Percentiles rank a stretch among this genome's conserved stretches.
Conservation (phyloP, 2,888 invertebrate species). For the Microctonus brassicae region DNA sequence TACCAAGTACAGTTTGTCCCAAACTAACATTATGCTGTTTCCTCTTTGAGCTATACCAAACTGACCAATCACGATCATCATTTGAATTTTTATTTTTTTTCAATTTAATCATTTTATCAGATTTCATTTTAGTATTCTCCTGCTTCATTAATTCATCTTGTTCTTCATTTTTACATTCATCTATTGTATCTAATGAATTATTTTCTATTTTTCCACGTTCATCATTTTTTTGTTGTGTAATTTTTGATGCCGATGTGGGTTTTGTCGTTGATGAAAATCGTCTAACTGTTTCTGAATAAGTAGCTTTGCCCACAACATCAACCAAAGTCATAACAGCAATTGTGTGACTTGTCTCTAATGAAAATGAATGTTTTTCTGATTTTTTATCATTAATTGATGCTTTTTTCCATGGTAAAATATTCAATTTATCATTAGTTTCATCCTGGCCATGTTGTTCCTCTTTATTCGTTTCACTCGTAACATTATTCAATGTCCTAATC, state of each 20-base stretch:
- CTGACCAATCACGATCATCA: conserved; percentile 58
- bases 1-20: conserved; percentile 52
- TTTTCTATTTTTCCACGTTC: conserved; percentile 16
- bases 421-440: neutral
- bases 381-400: neutral
- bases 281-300: conserved; percentile 61
- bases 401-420: neutral
- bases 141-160: conserved; percentile 20
- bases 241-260: conserved; percentile 14
- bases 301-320: conserved; percentile 53
- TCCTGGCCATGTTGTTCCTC: neutral
- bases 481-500: conserved; percentile 60
- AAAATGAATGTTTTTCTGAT: conserved; percentile 1
- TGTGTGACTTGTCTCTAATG: conserved; percentile 30
- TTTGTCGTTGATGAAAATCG: conserved; percentile 45
- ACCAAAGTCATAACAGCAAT: conserved; percentile 35
- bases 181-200: neutral
- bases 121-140: conserved; percentile 32
- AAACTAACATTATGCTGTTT: conserved; percentile 49
- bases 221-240: neutral
- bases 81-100: conserved; percentile 49
- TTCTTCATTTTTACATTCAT: conserved; percentile 7
- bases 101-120: conserved; percentile 29
- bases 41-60: conserved; percentile 61
- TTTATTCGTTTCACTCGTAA: conserved; percentile 44